A percentile compares a stretch with the other conserved stretches of the same genome.
These are phyloP conservation scores for Craseonycteris thonglongyai DNA, from an alignment of 2,113 vertebrate species.

Conservation along the genomic window DNA sequence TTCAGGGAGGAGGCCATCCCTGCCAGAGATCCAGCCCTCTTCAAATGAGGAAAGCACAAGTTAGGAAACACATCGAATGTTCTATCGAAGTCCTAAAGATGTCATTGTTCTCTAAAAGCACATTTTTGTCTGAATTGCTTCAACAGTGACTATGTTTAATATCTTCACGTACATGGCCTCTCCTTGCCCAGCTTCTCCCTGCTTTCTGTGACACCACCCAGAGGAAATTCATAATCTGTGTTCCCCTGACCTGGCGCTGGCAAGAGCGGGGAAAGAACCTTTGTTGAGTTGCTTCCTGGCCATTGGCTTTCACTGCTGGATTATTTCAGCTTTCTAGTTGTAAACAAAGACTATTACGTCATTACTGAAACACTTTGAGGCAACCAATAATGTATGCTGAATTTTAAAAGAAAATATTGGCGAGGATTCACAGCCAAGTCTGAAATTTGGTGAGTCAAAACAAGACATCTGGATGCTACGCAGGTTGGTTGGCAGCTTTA, in stretches of 20 bases:
- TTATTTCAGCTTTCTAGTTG: background rate
- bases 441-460: conserved; percentile 12
- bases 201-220: background rate
- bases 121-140: conserved; percentile 10
- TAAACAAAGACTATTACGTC: background rate
- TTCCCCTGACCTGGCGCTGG: background rate
- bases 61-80: conserved; percentile 5
- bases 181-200: background rate
- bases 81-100: background rate
- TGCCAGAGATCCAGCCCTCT: conserved; percentile 5
- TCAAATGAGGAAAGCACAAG: conserved; percentile 39
- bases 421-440: background rate
- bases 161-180: background rate
- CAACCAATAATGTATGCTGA: background rate
- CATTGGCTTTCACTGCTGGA: background rate
- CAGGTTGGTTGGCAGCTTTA: background rate
- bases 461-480: background rate
- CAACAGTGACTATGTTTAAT: background rate
- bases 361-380: background rate
- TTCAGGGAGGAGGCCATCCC: background rate
- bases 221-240: background rate
- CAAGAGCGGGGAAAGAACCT: background rate
- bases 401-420: background rate
- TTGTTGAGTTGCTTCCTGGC: background rate
- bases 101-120: background rate